Conservation (phyloP, 2,113 vertebrate species). For the Motacilla alba region DNA sequence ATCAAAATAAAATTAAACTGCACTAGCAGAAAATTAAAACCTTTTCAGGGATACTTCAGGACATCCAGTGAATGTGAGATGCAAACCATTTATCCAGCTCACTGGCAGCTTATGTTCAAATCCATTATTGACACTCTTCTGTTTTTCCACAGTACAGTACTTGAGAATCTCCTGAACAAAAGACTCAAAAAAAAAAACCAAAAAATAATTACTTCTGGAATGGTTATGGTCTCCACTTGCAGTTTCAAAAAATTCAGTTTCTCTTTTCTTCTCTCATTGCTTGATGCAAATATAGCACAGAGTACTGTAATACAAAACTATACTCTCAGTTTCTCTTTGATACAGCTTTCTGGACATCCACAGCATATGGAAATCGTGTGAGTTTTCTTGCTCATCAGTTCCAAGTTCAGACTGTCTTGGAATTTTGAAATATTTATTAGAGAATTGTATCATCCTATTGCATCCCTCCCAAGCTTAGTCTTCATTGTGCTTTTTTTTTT, state of each 20-base stretch:
- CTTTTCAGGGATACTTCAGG: not conserved
- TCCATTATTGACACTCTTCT: not conserved
- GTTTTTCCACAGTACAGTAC: not conserved
- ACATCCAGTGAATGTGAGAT: not conserved
- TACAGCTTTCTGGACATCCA: not conserved
- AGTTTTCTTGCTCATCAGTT: not conserved
- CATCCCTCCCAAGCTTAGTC: not conserved
- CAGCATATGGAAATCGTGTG: not conserved
- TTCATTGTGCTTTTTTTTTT: not conserved
- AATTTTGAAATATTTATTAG: not conserved
- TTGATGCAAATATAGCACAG: not conserved
- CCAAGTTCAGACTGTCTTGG: not conserved
- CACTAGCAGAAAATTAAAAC: not conserved
- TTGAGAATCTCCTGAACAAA: not conserved
- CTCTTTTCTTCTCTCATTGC: not conserved
- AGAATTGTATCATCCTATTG: not conserved
- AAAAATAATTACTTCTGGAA: not conserved
- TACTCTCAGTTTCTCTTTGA: not conserved
- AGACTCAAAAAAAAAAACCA: accelerated
- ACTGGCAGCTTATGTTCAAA: not conserved
- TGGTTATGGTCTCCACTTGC: not conserved
- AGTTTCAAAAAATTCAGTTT: not conserved
- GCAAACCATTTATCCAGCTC: not conserved
- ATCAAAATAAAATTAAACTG: not conserved
- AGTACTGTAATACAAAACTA: not conserved